These are phyloP conservation scores for Zaprionus tsacasi DNA, from an alignment of 1,140 invertebrate genomes.

Conservation along the genomic window DNA sequence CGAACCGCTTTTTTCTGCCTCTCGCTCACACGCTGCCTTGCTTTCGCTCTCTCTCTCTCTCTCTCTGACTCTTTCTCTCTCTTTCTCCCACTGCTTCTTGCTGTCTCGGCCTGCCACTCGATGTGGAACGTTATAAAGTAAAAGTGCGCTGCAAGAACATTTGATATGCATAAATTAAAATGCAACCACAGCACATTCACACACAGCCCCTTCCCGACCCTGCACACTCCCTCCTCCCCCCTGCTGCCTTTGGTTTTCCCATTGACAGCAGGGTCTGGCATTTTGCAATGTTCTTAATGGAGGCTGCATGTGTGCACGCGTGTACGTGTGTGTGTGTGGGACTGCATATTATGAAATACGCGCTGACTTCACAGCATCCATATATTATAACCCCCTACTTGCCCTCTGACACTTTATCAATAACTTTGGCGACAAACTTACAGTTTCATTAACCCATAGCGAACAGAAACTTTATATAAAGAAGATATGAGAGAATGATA, in stretches of 20 bases:
- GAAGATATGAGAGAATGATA: neutral
- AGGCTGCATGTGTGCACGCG: slow-evolving; percentile 16
- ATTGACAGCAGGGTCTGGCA: neutral
- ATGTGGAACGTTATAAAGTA: slow-evolving; percentile 51
- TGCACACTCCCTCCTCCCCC: neutral
- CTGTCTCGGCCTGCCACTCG: slow-evolving; percentile 36
- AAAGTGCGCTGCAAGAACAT: slow-evolving; percentile 52
- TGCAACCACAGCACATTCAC: slow-evolving; percentile 47
- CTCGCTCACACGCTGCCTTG: too few species aligned
- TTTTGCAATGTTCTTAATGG: slow-evolving; percentile 51
- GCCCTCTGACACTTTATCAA: slow-evolving; percentile 44
- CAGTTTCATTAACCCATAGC: slow-evolving; percentile 31
- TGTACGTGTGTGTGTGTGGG: slow-evolving; percentile 21
- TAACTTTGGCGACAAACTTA: slow-evolving; percentile 37
- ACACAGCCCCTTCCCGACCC: neutral
- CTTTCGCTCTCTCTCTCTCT: neutral
- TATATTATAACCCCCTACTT: slow-evolving; percentile 30
- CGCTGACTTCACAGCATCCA: slow-evolving; percentile 39
- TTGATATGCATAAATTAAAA: slow-evolving; percentile 63
- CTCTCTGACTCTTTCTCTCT: neutral
- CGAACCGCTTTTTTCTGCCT: neutral
- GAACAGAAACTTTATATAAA: neutral
- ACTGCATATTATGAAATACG: slow-evolving; percentile 37
- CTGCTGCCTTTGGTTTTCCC: too few species aligned
- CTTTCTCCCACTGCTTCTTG: neutral